Evolutionary conservation across 2,113 vertebrate species (phyloP).

Genomic region (Vulpes vulpes): DNA sequence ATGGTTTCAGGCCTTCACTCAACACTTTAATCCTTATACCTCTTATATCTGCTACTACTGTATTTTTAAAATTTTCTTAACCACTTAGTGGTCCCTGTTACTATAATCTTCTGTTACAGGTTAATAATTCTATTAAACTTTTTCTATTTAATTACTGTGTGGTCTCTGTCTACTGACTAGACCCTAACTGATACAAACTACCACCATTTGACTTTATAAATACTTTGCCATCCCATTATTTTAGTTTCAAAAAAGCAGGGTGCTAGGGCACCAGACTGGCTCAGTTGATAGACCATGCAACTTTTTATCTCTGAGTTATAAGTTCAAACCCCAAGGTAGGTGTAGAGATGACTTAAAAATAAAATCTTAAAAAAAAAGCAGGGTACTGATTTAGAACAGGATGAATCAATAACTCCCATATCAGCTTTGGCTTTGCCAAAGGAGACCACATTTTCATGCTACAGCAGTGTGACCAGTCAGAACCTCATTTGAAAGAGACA

Average conservation of each 20-base stretch:
- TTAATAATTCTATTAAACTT: not conserved
- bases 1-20: not conserved
- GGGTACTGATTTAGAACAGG: not conserved
- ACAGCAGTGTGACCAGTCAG: not conserved
- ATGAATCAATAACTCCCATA: not conserved
- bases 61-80: not conserved
- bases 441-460: not conserved
- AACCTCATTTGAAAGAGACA: not conserved
- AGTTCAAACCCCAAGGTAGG: not conserved
- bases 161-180: not conserved
- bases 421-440: not conserved
- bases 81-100: not conserved
- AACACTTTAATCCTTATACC: not conserved
- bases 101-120: not conserved
- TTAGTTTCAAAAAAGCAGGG: not conserved
- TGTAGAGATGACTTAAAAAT: not conserved
- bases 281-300: not conserved
- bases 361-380: not conserved
- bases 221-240: not conserved
- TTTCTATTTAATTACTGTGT: not conserved
- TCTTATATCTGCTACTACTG: not conserved
- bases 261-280: not conserved
- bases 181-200: not conserved
- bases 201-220: not conserved
- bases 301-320: not conserved